A percentile compares a stretch with the other conserved stretches of the same genome.
phyloP scores from a whole-genome alignment of 2,797 vertebrate genomes.

The Eurystomus glaucurus region DNA sequence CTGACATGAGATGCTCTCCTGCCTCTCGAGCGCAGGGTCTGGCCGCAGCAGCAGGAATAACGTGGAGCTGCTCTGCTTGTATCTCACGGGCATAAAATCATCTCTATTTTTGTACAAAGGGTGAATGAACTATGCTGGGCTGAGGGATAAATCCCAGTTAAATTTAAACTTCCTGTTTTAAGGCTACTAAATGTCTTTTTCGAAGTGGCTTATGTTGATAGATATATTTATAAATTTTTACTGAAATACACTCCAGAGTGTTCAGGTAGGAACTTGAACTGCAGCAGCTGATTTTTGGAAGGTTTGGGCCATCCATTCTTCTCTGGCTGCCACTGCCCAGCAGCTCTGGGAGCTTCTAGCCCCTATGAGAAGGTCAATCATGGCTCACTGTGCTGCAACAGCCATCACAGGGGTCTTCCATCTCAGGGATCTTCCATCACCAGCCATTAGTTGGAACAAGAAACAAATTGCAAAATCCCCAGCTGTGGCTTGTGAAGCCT shows the following conservation, averaged over 20 bases:
- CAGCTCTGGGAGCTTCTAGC: neutral
- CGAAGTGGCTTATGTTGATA: neutral
- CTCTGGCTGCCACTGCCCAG: too few species aligned
- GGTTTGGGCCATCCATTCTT: neutral
- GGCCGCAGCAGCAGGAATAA: neutral
- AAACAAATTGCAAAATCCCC: neutral
- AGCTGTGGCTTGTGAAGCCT: neutral
- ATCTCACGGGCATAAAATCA: conserved; percentile 15
- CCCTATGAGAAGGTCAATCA: rapidly evolving
- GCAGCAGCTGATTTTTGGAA: neutral
- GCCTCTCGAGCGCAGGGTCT: neutral
- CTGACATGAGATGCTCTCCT: neutral
- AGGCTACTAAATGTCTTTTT: neutral
- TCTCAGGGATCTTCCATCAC: neutral
- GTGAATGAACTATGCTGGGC: neutral
- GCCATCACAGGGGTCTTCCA: neutral
- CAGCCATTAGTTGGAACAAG: neutral
- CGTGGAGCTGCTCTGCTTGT: neutral
- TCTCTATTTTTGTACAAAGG: conserved; percentile 51
- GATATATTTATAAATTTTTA: neutral
- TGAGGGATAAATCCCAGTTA: conserved; percentile 63
- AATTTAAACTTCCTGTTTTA: conserved; percentile 69
- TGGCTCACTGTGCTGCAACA: neutral
- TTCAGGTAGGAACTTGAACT: neutral
- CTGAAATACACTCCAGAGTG: neutral